A percentile compares a stretch with the other conserved stretches of the same genome.
Conservation (phyloP, 1,140 invertebrate species). For the Oscheius sp. region DNA sequence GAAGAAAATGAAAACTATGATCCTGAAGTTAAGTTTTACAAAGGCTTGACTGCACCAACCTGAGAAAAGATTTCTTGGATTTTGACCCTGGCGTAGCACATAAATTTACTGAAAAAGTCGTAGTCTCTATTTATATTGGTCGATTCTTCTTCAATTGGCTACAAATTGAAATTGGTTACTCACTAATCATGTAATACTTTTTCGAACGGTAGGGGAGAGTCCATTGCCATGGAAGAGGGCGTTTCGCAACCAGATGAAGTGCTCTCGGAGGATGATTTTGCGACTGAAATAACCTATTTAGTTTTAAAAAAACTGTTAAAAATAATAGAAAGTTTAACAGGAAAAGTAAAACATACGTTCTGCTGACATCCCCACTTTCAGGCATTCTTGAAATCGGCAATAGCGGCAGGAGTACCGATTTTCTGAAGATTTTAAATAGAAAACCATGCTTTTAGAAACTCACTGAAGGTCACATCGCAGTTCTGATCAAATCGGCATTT, state of each 20-base stretch:
- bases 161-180: too few species aligned
- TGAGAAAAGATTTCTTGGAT: neutral
- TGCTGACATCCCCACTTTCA: neutral
- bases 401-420: constrained; percentile 9
- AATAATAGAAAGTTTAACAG: neutral
- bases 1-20: neutral
- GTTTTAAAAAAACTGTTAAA: neutral
- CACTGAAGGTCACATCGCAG: constrained; percentile 3
- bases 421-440: neutral
- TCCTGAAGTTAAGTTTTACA: neutral
- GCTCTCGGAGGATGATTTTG: too few species aligned
- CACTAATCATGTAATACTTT: too few species aligned
- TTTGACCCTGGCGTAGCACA: neutral
- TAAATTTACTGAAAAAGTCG: neutral
- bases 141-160: too few species aligned
- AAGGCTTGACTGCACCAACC: neutral
- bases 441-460: neutral
- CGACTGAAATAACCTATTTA: too few species aligned
- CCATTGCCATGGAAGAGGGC: too few species aligned
- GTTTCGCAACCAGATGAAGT: too few species aligned
- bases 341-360: constrained; percentile 3
- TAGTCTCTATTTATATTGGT: too few species aligned
- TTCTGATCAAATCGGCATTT: neutral
- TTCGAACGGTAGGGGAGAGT: too few species aligned
- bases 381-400: constrained; percentile 15